Base-by-base conservation (phyloP, 2,888 invertebrate genomes). In the Uropetala carovei region DNA sequence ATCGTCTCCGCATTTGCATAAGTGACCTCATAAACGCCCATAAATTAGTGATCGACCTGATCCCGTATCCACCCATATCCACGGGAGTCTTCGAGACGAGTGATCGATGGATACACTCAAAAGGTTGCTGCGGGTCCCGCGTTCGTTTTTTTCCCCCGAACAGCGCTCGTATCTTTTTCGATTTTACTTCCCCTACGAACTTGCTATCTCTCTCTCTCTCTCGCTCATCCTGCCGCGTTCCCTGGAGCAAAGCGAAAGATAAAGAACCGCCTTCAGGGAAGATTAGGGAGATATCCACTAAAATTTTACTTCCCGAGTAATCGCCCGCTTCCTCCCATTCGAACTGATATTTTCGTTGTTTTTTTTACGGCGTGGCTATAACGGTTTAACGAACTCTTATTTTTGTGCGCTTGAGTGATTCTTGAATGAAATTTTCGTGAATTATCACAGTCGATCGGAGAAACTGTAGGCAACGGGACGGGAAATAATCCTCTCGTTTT, bases 1-100 rank as follows among this genome's bases (percentile, higher is more conserved):
- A 86, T 86, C 86, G 58, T n/a, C 86, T 13, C 22, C 86, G 86
- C 58, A 86, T 86, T 86, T 58, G 86, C 86, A 86, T 86, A 86
- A 86, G 27, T 86, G 86, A 86, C 86, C 59, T 86, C 86, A 86
- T 86, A 59, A 81, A n/a, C 86, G 86, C 86, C 86, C 86, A 56
- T 59, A 58, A 58, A 85, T 85, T 22, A 84, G 18, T 57, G 57
- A 58, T 84, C 22, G 84, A 57, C 13, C 27, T 18, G 11, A 22
- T 57, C 84, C 57, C 84, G 10, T 56, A 22, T 57, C 57, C 84
- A n/a, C 30, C 75, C 75, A 13, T 27, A 27, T 75, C 75, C 68
- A 68, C 18, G 43, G 68, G 68, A 68, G n/a, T n/a, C 22, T 68
- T 56, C 30, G 16, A 18, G 18, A 57, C 64, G 16, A 18, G 86